A percentile compares a stretch with the other conserved stretches of the same genome.
Conservation (phyloP, 2,888 invertebrate species). For the Allophyes oxyacanthae region DNA sequence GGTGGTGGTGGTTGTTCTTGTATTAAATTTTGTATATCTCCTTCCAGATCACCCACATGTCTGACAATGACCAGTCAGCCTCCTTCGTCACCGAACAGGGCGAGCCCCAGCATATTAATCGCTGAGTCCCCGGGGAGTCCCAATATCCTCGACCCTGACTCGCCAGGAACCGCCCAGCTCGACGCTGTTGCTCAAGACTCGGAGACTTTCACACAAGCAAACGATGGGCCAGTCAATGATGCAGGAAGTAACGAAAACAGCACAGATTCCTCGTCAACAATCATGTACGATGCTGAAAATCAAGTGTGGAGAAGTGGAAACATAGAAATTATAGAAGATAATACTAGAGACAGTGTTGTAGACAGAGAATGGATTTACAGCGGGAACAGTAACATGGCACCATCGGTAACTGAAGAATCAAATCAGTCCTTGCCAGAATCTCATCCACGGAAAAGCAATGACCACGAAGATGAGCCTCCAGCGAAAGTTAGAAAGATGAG, state of each 20-base stretch:
- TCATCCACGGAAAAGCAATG: slow-evolving; percentile 25
- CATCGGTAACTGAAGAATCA: slow-evolving; percentile 26
- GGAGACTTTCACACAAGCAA: slow-evolving; percentile 11
- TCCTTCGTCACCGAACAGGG: slow-evolving; percentile 34
- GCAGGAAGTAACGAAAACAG: slow-evolving; percentile 14
- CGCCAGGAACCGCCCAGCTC: background rate
- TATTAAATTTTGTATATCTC: too few relatives aligned
- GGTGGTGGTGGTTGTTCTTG: too few relatives aligned
- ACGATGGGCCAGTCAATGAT: background rate
- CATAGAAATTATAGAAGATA: slow-evolving; percentile 5
- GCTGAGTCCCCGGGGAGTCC: slow-evolving; percentile 59
- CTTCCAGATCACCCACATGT: slow-evolving; percentile 35
- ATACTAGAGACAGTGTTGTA: slow-evolving; percentile 8
- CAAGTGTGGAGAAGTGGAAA: slow-evolving; percentile 1
- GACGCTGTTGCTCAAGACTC: slow-evolving; percentile 2
- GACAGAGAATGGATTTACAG: slow-evolving; percentile 6
- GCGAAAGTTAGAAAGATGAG: slow-evolving; percentile 72
- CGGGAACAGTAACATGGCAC: slow-evolving; percentile 8
- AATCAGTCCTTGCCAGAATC: slow-evolving; percentile 51
- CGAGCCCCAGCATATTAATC: slow-evolving; percentile 53
- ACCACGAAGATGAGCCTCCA: slow-evolving; percentile 67
- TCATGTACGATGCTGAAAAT: slow-evolving; percentile 3
- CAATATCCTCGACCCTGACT: slow-evolving; percentile 39
- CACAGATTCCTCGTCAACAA: slow-evolving; percentile 16
- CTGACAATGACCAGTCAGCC: slow-evolving; percentile 42